These are phyloP conservation scores for Samia ricini DNA, from an alignment of 1,140 invertebrate species.

Conservation along the genomic window DNA sequence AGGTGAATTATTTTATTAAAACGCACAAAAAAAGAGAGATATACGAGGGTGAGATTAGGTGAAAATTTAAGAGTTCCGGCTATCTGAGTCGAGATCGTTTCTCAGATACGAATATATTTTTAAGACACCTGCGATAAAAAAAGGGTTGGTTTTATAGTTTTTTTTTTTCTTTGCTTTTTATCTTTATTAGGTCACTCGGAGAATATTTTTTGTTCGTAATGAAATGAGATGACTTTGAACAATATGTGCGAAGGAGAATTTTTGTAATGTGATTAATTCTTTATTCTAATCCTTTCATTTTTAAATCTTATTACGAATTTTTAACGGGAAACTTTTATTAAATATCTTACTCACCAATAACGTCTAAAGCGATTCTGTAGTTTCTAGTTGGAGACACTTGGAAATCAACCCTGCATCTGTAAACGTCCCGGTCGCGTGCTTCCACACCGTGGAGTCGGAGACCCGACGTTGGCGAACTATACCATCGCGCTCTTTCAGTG, in stretches of 20 bases:
- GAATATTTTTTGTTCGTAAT: not conserved
- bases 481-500: conserved; percentile 79
- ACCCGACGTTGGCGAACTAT: conserved; percentile 77
- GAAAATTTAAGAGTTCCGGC: conserved; percentile 37
- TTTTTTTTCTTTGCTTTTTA: not conserved
- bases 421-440: conserved; percentile 84
- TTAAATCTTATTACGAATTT: no score
- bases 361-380: conserved; percentile 86
- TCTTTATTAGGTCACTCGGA: not conserved
- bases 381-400: conserved; percentile 88
- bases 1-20: conserved; percentile 49
- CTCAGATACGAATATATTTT: conserved; percentile 24
- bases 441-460: conserved; percentile 82
- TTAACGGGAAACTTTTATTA: not conserved
- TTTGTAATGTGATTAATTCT: no score
- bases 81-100: conserved; percentile 21
- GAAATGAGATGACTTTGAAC: not conserved
- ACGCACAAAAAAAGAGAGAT: conserved; percentile 36
- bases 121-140: conserved; percentile 15
- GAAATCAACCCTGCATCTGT: conserved; percentile 90
- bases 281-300: no score
- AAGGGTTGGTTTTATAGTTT: conserved; percentile 11
- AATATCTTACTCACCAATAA: conserved; percentile 85
- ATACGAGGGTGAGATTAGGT: conserved; percentile 34
- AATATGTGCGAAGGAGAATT: no score